Base-by-base conservation (phyloP, 2,797 vertebrate species). In the Gymnothorax javanicus region DNA sequence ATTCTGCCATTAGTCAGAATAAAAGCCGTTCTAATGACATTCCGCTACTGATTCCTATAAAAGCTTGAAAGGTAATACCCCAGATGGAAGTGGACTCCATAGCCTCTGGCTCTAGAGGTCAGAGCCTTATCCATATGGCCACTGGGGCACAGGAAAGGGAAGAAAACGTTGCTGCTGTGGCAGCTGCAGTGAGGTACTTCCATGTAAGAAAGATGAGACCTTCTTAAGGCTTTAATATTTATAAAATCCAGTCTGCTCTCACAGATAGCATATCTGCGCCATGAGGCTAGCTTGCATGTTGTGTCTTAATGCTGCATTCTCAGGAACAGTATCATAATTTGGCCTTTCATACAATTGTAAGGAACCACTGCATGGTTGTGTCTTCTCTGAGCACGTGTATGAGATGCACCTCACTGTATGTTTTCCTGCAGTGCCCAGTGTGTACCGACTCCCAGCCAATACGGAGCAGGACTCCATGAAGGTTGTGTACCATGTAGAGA, bases 391-490 rank as follows among this genome's bases (percentile, higher is more conserved):
- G 69, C 60, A 20, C 52, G 27, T 43, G 75, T 13, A 58, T 86
- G 85, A 12, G 81, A 20, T 43, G 64, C 17, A 84, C 13, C 86
- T 86, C 79, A 17, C 17, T 83, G 62, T 69, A 89, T 94, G 84
- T 94, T 88, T 95, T 90, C 94, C 92, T 91, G 83, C 96, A 95
- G 98, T 97, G 92, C 96, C 96, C 79, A 97, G 97, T 89, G 96
- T 96, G 54, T 98, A 98, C 94, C 96, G 96, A 71, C 96, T 98
- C 91, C 97, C 98, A 87, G 87, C 98, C 0, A 94, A 96, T 90
- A 97, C 98, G 93, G 98, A 99, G 87, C 96, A 97, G 92, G 96
- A 98, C 91, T 99, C 98, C 91, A 97, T 99, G 97, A 99, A 98
- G 93, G 97, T 99, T 92, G 95, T 99, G 33, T 98, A 99, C 94